phyloP scores from a whole-genome alignment of 2,888 invertebrate genomes.

The Melinaea menophilus region DNA sequence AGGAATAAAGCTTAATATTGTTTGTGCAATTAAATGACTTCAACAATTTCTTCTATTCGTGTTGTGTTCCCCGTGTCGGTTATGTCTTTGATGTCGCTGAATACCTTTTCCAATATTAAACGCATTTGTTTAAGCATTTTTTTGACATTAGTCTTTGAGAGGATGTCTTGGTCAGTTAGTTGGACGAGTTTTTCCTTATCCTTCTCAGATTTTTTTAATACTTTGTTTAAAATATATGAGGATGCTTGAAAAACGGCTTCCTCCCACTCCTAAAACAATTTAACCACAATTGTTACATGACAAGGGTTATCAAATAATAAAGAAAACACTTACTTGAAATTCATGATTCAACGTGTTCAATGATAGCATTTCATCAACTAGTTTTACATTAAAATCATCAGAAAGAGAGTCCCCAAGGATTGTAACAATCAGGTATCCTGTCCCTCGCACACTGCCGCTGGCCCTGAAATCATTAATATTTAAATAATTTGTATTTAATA shows the following conservation, averaged over 20 bases:
- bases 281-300: not conserved
- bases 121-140: constrained; percentile 64
- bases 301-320: too few species aligned
- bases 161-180: constrained; percentile 65
- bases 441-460: constrained; percentile 50
- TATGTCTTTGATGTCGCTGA: constrained; percentile 42
- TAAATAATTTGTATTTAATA: not conserved
- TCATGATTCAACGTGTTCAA: constrained; percentile 58
- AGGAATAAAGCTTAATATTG: constrained; percentile 26
- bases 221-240: constrained; percentile 80
- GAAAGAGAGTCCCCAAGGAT: constrained; percentile 48
- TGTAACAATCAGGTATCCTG: constrained; percentile 54
- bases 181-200: constrained; percentile 78
- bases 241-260: constrained; percentile 84
- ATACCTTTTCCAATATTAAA: constrained; percentile 58
- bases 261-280: constrained; percentile 84
- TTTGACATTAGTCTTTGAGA: constrained; percentile 66
- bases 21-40: constrained; percentile 51
- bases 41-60: constrained; percentile 67
- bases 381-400: constrained; percentile 56
- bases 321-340: constrained; percentile 52
- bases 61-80: constrained; percentile 40
- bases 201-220: constrained; percentile 81
- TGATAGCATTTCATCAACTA: constrained; percentile 65
- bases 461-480: constrained; percentile 46